Evolutionary conservation across 2,888 invertebrate genomes (phyloP).

Genomic region (Embidobia sp.): DNA sequence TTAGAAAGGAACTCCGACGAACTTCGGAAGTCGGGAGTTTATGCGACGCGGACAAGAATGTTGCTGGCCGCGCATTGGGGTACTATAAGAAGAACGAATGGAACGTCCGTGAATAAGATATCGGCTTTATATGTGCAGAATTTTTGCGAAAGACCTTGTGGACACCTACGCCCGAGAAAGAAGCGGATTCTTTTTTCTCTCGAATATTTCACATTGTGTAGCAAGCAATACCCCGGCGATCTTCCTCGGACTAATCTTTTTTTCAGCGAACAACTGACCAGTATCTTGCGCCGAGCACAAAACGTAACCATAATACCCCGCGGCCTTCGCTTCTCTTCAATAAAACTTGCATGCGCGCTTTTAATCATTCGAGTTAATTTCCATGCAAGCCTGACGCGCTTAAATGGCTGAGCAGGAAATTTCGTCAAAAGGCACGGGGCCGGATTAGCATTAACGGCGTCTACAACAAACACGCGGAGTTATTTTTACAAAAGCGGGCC

Average conservation of each 20-base stretch:
- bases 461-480: constrained; percentile 39
- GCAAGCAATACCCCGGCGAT: background rate
- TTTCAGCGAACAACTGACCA: background rate
- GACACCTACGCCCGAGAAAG: constrained; percentile 59
- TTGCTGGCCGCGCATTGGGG: constrained; percentile 71
- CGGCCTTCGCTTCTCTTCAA: no score
- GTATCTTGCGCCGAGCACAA: background rate
- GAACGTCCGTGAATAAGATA: constrained; percentile 80
- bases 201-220: constrained; percentile 46
- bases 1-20: constrained; percentile 53
- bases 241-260: background rate
- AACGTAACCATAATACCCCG: no score
- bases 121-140: constrained; percentile 74
- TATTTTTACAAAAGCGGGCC: constrained; percentile 57
- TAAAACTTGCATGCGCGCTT: no score
- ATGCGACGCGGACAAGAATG: constrained; percentile 79
- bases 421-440: constrained; percentile 26
- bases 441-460: constrained; percentile 54
- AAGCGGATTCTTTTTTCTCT: constrained; percentile 34
- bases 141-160: constrained; percentile 65
- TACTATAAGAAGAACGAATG: constrained; percentile 79
- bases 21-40: constrained; percentile 73
- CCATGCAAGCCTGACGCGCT: constrained; percentile 1
- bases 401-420: background rate
- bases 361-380: constrained; percentile 32